Conservation (phyloP, 2,113 vertebrate genomes). For the Pteruthius melanotis region DNA sequence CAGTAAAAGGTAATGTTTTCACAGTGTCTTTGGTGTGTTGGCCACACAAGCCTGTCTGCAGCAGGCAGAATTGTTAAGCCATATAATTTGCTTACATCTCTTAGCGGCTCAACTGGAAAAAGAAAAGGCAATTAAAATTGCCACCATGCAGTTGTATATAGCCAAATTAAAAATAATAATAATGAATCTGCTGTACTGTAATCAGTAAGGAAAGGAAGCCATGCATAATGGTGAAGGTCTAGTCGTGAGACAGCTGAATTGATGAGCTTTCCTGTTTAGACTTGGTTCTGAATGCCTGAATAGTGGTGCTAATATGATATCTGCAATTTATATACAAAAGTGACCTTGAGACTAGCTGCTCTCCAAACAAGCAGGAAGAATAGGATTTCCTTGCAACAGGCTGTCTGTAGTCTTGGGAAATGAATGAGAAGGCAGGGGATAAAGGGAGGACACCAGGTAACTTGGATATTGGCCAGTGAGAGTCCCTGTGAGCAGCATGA, state of each 20-base stretch:
- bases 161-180: constrained; percentile 15
- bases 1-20: constrained; percentile 66
- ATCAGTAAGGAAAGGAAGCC: constrained; percentile 19
- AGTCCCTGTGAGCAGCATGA: not conserved
- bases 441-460: not conserved
- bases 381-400: not conserved
- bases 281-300: constrained; percentile 7
- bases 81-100: constrained; percentile 47
- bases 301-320: not conserved
- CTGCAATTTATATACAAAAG: constrained; percentile 23
- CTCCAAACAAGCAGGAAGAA: not conserved
- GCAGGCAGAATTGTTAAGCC: constrained; percentile 35
- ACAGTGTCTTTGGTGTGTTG: constrained; percentile 40
- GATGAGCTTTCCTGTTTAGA: constrained; percentile 6
- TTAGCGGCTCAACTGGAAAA: not conserved
- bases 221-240: constrained; percentile 1
- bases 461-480: not conserved
- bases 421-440: not conserved
- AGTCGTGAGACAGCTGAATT: not conserved
- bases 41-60: constrained; percentile 51
- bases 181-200: constrained; percentile 4
- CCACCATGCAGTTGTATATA: constrained; percentile 6
- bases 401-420: not conserved
- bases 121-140: constrained; percentile 50
- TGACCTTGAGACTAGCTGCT: constrained; percentile 26